phyloP scores from a whole-genome alignment of 2,113 vertebrate species.

The Hyperoodon ampullatus region DNA sequence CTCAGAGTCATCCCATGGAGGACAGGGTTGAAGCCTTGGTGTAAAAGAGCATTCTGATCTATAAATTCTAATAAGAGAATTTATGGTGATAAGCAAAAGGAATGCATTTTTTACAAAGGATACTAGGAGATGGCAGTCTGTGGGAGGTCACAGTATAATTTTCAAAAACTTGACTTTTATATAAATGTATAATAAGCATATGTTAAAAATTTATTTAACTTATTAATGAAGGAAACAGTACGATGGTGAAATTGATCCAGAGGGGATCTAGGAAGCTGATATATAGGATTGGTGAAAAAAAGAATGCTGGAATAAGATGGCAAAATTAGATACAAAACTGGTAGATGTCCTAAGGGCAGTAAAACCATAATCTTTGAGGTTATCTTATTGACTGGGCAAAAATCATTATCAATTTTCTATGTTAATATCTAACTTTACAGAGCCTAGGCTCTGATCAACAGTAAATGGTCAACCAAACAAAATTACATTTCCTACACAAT shows the following conservation, averaged over 20 bases:
- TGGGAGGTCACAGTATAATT: not conserved
- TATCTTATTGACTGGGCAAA: not conserved
- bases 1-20: not conserved
- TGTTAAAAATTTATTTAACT: not conserved
- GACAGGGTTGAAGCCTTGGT: not conserved
- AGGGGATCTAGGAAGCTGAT: not conserved
- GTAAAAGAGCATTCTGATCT: not conserved
- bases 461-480: not conserved
- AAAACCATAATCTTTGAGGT: not conserved
- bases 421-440: not conserved
- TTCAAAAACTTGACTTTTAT: not conserved
- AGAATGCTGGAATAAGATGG: not conserved
- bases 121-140: not conserved
- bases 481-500: not conserved
- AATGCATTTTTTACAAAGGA: not conserved
- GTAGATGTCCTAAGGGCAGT: not conserved
- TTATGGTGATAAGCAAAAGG: not conserved
- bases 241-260: not conserved
- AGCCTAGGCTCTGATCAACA: not conserved
- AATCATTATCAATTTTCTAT: not conserved
- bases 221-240: not conserved
- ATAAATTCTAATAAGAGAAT: not conserved
- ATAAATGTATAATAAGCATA: not conserved
- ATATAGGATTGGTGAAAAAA: not conserved
- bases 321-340: not conserved